Evolutionary conservation across 2,113 vertebrate genomes (phyloP).

Genomic region (Xenopus laevis): DNA sequence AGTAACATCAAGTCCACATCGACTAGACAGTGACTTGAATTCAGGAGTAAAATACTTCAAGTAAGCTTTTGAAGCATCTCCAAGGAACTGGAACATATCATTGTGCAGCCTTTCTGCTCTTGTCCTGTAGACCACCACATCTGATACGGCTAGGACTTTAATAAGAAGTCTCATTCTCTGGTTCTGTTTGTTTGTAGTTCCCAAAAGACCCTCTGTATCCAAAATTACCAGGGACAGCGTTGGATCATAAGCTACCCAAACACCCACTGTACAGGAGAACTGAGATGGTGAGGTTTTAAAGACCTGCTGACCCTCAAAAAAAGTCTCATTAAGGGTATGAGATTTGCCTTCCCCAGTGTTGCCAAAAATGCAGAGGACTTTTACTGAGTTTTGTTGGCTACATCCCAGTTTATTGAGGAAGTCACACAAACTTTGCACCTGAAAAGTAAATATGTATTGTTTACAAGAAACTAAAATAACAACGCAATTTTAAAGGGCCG

Average conservation of each 20-base stretch:
- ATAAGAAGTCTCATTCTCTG: conserved; percentile 71
- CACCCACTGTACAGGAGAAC: conserved; percentile 72
- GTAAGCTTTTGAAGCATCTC: conserved; percentile 74
- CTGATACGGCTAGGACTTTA: conserved; percentile 75
- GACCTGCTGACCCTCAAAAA: conserved; percentile 63
- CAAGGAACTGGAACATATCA: conserved; percentile 78
- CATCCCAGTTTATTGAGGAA: conserved; percentile 66
- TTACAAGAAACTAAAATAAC: too few relatives aligned
- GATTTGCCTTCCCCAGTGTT: conserved; percentile 81
- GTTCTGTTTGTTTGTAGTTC: conserved; percentile 66
- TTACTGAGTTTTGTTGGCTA: conserved; percentile 57
- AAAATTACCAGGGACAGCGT: conserved; percentile 60
- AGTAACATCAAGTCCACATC: conserved; percentile 71
- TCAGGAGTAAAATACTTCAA: conserved; percentile 72
- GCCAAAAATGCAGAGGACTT: conserved; percentile 77
- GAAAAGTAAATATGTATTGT: not conserved
- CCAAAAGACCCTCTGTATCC: conserved; percentile 73
- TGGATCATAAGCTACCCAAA: conserved; percentile 73
- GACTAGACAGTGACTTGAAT: conserved; percentile 67
- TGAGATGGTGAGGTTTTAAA: conserved; percentile 73
- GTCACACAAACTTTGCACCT: conserved; percentile 61
- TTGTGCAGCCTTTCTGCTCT: conserved; percentile 77
- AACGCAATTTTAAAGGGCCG: too few relatives aligned
- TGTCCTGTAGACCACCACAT: conserved; percentile 72
- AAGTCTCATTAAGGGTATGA: conserved; percentile 74